Conservation (phyloP, 2,888 invertebrate genomes). For the Hermaeophaga mercurialis region DNA sequence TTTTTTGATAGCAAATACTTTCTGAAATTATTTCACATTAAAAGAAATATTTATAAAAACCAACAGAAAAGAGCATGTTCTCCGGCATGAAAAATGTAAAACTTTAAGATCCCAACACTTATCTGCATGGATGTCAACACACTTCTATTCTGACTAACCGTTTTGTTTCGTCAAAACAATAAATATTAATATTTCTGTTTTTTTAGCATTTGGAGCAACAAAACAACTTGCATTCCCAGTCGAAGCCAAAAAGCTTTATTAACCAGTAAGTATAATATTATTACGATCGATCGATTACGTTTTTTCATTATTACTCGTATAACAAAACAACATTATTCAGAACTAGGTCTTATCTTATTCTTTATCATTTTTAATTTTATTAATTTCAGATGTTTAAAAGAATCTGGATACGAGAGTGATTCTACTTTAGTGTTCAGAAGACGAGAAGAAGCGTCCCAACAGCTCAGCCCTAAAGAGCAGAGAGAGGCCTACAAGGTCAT, state of each 20-base stretch:
- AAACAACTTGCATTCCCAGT: constrained; percentile 65
- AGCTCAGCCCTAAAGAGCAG: constrained; percentile 82
- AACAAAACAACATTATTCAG: neutral
- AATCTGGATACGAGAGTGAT: constrained; percentile 90
- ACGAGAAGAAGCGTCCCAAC: constrained; percentile 68
- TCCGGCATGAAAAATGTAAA: constrained; percentile 22
- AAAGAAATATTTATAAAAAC: no score
- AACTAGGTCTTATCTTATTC: neutral
- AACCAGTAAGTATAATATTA: constrained; percentile 74
- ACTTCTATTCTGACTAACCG: constrained; percentile 10
- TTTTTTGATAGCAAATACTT: no score
- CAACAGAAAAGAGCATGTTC: constrained; percentile 21
- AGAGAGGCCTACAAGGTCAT: constrained; percentile 84
- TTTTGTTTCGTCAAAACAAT: neutral
- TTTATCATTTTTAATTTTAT: neutral
- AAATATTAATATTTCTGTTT: constrained; percentile 34
- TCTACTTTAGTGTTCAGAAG: constrained; percentile 85
- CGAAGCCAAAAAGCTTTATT: constrained; percentile 74
- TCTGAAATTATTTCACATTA: no score
- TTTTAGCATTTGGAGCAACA: constrained; percentile 75
- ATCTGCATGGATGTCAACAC: constrained; percentile 22
- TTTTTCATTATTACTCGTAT: constrained; percentile 4
- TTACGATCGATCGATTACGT: no score
- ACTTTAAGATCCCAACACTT: constrained; percentile 8
- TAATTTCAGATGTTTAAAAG: constrained; percentile 75